Base-by-base conservation (phyloP, 2,888 invertebrate species). In the Phalangium opilio region DNA sequence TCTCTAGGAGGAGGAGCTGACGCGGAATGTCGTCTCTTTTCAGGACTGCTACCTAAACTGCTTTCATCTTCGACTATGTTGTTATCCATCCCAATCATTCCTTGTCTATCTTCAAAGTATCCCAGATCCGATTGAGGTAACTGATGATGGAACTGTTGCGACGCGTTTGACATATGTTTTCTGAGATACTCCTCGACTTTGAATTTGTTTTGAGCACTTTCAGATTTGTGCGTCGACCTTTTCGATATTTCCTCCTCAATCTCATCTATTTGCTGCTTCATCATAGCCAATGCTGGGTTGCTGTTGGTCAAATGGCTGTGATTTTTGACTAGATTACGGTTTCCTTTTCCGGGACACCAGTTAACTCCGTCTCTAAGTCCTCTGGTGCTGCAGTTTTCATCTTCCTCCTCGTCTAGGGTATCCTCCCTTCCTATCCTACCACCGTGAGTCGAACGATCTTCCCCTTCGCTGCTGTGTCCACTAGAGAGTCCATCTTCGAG, bases 401-500 rank as follows among this genome's bases (percentile, higher is more conserved):
- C 50, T 10, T 52, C 50, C 14, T 53, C 57, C 8, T 27, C 27
- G 27, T 27, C 27, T 27, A 27, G 27, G 8, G 27, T 27, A 27
- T 27, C 27, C 27, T 27, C 27, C 27, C 27, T 27, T 27, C 27
- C 27, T 27, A 27, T 27, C 27, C 27, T 27, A 27, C 27, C 27
- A 8, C 27, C 27, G 27, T 8, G 27, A 27, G 27, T 27, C 5
- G 27, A 27, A 47, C 8, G 27, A 18, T 64, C 65, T 20, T 91
- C 91, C 0, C 79, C 83, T 63, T 91, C 91, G 53, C 89, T 89
- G 1, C 81, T 86, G 63, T 90, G 90, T 2, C 90, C 90, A 34
- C 90, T 90, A 2, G 90, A 90, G 48, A 93, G 71, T 0, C 90
- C 91, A 66, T 93, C 93, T 64, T 91, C 90, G 40, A 93, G 76